Conservation (phyloP, 1,140 invertebrate genomes). For the Helicorthomorpha holstii region DNA sequence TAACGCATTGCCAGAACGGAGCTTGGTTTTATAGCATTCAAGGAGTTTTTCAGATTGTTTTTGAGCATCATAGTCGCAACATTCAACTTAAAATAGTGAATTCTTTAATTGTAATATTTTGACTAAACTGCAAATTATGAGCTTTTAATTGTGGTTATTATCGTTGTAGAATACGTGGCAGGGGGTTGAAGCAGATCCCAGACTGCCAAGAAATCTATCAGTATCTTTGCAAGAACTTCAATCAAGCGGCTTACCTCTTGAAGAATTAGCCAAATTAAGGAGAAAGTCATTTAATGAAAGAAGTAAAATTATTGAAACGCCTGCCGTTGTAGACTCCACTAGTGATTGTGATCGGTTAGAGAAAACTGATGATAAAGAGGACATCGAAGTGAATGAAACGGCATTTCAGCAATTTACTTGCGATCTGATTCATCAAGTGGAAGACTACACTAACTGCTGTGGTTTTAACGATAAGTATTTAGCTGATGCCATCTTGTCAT, state of each 20-base stretch:
- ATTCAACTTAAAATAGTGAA: constrained; percentile 12
- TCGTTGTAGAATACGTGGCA: background rate
- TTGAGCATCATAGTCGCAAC: constrained; percentile 14
- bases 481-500: background rate
- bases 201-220: background rate
- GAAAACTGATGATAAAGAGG: too few species aligned
- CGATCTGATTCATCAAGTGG: too few species aligned
- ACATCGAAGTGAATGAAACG: too few species aligned
- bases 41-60: constrained; percentile 17
- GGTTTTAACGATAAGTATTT: too few species aligned
- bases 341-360: too few species aligned
- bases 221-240: background rate
- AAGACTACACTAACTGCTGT: too few species aligned
- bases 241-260: too few species aligned
- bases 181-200: background rate
- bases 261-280: too few species aligned
- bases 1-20: constrained; percentile 11
- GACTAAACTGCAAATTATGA: background rate
- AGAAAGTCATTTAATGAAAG: background rate
- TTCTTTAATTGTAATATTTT: background rate
- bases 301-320: background rate
- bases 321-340: background rate
- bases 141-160: background rate
- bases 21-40: constrained; percentile 19
- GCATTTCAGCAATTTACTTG: too few species aligned